Base-by-base conservation (phyloP, 2,888 invertebrate species). In the Mactromeris polynyma region DNA sequence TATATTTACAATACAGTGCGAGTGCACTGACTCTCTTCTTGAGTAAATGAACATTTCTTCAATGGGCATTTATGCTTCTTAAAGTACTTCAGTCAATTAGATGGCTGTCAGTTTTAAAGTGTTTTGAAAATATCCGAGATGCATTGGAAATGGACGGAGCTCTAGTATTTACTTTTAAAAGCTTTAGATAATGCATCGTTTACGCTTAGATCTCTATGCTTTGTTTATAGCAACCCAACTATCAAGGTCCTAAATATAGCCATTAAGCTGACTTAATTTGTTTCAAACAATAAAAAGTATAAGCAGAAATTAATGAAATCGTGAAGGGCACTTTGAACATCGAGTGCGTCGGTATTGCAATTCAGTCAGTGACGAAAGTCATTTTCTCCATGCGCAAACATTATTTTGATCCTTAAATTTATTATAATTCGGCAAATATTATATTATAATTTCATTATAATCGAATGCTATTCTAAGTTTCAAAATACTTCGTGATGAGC, bases 171-270 rank as follows among this genome's bases (percentile, higher is more conserved):
- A 17, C 2, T 33, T 73, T 73, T 4, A 73, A 33, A 33, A 33
- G 33, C 19, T 73, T 36, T 6, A 73, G 73, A 36, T 73, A 73
- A 73, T 73, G 73, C 73, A 33, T 73, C 2, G 2, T 36, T 33
- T 36, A 17, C 33, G 14, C 73, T 73, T 73, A 73, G 73, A 73
- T 73, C 73, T 73, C 36, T 33, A 21, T 36, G 3, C 19, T 21
- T 33, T 73, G 73, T 73, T 73, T 73, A 33, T 73, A 73, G 73
- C 73, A 73, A 73, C 73, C 19, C 31, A 73, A 33, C 33, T 73
- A 73, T 73, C 73, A 73, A 73, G 19, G 2, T 73, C 58, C 26
- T n/a, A 64, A 64, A 64, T 64, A 64, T n/a, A 64, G n/a, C 26
- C 26, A 64, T 64, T 64, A 26, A n/a, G 58, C 9, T 64, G 58